Percentiles rank a stretch among this genome's conserved stretches.
Conservation (phyloP, 2,113 vertebrate genomes). For the Scomber colias region DNA sequence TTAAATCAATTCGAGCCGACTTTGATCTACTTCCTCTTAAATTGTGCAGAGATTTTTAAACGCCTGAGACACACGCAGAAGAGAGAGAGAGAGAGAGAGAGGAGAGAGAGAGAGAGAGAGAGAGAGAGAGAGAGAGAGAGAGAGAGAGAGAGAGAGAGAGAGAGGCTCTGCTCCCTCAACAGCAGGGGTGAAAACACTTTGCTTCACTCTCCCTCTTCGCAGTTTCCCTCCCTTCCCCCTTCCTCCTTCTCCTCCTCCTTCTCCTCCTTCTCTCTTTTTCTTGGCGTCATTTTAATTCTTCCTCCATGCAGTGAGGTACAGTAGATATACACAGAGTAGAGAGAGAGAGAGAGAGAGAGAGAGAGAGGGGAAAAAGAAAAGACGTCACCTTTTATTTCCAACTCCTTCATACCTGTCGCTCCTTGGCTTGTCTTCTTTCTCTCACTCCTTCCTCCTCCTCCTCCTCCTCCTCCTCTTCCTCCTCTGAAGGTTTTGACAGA, state of each 20-base stretch:
- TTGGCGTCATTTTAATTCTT: slow-evolving; percentile 39
- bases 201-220: neutral
- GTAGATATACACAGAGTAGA: neutral
- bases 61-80: neutral
- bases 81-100: too few species aligned
- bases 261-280: neutral
- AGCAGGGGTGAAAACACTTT: slow-evolving; percentile 51
- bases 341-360: neutral
- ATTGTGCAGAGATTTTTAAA: slow-evolving; percentile 18
- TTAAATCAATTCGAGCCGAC: slow-evolving; percentile 32
- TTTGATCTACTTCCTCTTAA: slow-evolving; percentile 35
- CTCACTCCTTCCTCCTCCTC: neutral
- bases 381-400: neutral
- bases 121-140: neutral
- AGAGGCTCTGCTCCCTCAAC: slow-evolving; percentile 35
- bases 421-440: neutral
- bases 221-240: slow-evolving; percentile 12
- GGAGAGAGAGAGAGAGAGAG: neutral
- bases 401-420: neutral
- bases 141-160: neutral
- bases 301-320: slow-evolving; percentile 25
- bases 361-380: neutral
- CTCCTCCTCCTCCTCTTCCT: neutral
- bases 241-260: neutral
- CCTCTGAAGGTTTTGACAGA: neutral